A percentile compares a stretch with the other conserved stretches of the same genome.
Evolutionary conservation across 2,888 invertebrate species (phyloP).

Genomic region (Mythimna vitellina): DNA sequence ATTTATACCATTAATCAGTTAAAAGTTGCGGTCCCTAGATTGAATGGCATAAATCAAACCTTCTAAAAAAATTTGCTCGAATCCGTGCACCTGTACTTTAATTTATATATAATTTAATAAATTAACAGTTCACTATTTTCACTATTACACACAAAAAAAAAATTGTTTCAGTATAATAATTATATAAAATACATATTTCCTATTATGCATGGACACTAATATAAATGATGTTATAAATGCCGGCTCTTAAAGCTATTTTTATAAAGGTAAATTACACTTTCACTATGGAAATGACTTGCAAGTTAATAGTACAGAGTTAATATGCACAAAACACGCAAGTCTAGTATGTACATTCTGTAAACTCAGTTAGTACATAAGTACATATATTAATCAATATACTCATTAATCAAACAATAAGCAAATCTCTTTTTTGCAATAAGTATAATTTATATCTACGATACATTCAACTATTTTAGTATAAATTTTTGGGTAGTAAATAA

Average conservation of each 20-base stretch:
- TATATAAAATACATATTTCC: constrained; percentile 54
- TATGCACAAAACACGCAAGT: constrained; percentile 10
- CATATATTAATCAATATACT: too few relatives aligned
- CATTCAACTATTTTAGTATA: constrained; percentile 36
- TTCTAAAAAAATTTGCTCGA: background rate
- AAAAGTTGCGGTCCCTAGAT: background rate
- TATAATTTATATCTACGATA: constrained; percentile 37
- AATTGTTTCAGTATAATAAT: constrained; percentile 49
- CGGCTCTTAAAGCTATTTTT: constrained; percentile 17
- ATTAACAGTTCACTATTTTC: constrained; percentile 64
- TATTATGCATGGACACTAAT: constrained; percentile 48
- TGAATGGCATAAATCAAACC: background rate
- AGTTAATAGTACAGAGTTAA: constrained; percentile 8
- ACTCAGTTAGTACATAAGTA: too few relatives aligned
- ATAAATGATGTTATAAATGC: constrained; percentile 42
- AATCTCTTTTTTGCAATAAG: constrained; percentile 20
- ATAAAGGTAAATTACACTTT: constrained; percentile 30
- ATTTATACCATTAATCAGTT: background rate
- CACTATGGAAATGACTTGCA: constrained; percentile 10
- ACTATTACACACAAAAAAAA: constrained; percentile 57
- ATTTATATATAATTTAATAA: constrained; percentile 66
- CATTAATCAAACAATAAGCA: constrained; percentile 30
- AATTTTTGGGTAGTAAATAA: constrained; percentile 8
- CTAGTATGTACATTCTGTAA: background rate
- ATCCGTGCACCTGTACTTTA: background rate